Percentiles rank a stretch among this genome's conserved stretches.
phyloP scores from a whole-genome alignment of 2,888 invertebrate species.

The Megaustenia siamemsis region DNA sequence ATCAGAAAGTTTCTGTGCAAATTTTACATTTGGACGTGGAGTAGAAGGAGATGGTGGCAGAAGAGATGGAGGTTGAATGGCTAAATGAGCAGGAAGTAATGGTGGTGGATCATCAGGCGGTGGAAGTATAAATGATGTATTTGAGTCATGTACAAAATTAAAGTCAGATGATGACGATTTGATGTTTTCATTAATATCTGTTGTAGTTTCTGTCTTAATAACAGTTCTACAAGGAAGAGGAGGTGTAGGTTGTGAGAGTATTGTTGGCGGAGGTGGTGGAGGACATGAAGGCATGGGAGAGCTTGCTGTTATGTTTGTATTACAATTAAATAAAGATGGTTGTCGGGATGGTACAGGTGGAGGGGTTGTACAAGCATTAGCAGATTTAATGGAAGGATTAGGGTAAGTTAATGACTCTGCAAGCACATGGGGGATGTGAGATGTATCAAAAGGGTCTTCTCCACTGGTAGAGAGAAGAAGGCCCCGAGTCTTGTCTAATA shows the following conservation, averaged over 20 bases:
- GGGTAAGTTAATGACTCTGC: conserved; percentile 31
- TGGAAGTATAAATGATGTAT: conserved; percentile 29
- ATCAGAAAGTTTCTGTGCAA: conserved; percentile 4
- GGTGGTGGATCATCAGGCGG: conserved; percentile 67
- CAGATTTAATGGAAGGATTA: conserved; percentile 35
- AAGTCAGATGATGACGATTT: conserved; percentile 56
- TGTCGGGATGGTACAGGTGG: conserved; percentile 44
- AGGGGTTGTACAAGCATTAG: conserved; percentile 18
- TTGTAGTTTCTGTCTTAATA: background rate
- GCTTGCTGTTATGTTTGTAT: conserved; percentile 34
- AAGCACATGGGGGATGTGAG: conserved; percentile 55
- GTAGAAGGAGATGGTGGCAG: conserved; percentile 62
- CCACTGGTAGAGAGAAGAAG: conserved; percentile 44
- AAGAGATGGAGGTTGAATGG: conserved; percentile 19
- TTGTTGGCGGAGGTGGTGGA: conserved; percentile 11
- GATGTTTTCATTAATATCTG: conserved; percentile 23
- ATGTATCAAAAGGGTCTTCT: conserved; percentile 65
- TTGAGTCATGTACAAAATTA: background rate
- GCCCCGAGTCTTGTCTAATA: conserved; percentile 45
- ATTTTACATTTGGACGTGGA: conserved; percentile 47
- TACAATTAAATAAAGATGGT: conserved; percentile 2
- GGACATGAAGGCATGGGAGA: conserved; percentile 48
- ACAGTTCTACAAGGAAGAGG: conserved; percentile 11
- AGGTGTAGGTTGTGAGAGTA: background rate
- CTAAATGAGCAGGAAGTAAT: conserved; percentile 60